Evolutionary conservation across 2,113 vertebrate genomes (phyloP).

Genomic region (Nycticebus coucang): DNA sequence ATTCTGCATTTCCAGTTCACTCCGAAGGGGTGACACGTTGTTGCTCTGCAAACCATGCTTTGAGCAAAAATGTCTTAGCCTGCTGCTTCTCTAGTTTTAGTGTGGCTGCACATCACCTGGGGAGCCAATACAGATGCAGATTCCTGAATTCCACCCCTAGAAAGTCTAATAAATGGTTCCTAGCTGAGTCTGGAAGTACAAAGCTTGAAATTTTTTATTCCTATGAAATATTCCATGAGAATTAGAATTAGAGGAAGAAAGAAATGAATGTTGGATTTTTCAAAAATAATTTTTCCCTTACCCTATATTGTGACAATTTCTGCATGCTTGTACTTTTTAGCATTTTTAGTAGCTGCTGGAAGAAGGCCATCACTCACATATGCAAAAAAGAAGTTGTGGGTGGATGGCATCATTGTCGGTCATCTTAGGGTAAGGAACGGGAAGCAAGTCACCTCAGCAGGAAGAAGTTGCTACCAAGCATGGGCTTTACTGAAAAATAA

Average conservation of each 20-base stretch:
- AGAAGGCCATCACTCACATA: background rate
- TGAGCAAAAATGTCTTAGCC: background rate
- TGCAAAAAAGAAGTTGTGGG: background rate
- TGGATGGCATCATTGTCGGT: background rate
- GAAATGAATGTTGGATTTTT: slow-evolving; percentile 3
- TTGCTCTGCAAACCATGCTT: background rate
- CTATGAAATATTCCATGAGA: background rate
- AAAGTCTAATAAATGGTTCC: background rate
- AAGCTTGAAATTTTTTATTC: slow-evolving; percentile 37
- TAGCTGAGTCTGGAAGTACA: background rate
- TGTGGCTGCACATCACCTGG: background rate
- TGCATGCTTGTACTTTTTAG: background rate
- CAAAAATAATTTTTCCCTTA: background rate
- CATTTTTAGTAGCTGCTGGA: slow-evolving; percentile 30
- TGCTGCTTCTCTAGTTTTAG: background rate
- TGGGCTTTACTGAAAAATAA: background rate
- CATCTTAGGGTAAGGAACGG: background rate
- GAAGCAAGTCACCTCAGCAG: background rate
- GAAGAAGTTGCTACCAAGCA: background rate
- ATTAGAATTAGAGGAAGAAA: background rate
- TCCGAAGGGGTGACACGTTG: no score
- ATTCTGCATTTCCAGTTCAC: background rate
- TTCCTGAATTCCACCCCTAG: background rate
- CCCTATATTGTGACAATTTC: background rate
- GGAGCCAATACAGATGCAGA: background rate